phyloP scores from a whole-genome alignment of 2,797 vertebrate species.

The Myotis pilosus region DNA sequence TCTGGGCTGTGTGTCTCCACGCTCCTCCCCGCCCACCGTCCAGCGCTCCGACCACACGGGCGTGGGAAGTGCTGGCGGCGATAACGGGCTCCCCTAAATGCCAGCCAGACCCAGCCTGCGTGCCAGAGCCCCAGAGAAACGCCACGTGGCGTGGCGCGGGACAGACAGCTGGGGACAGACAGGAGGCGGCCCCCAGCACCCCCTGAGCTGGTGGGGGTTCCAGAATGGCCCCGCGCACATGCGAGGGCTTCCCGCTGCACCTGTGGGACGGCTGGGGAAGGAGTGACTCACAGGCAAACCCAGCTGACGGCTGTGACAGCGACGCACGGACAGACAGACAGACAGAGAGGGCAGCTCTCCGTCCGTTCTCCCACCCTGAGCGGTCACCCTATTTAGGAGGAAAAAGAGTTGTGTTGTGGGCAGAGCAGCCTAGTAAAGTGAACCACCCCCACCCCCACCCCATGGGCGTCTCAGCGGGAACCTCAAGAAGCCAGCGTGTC shows the following conservation, averaged over 20 bases:
- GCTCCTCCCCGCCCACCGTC: conserved; percentile 33
- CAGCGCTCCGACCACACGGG: conserved; percentile 64
- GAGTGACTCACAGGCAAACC: not conserved
- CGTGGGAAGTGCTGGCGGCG: conserved; percentile 49
- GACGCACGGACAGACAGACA: fast-evolving
- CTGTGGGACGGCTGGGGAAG: not conserved
- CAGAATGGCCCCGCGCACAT: not conserved
- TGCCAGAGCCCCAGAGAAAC: not conserved
- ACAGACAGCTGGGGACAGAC: not conserved
- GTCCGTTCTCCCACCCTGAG: too few relatives aligned
- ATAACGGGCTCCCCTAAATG: conserved; percentile 60
- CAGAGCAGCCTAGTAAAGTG: not conserved
- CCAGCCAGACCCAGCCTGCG: conserved; percentile 49
- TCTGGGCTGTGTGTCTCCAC: conserved; percentile 59
- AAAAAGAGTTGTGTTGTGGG: too few relatives aligned
- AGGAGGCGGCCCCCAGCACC: not conserved
- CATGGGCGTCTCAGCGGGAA: not conserved
- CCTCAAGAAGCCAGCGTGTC: fast-evolving
- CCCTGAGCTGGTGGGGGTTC: not conserved
- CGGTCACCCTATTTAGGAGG: not conserved
- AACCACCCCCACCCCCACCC: too few relatives aligned
- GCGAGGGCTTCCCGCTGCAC: not conserved
- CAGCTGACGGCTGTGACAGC: not conserved
- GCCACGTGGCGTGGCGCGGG: not conserved
- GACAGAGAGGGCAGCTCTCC: fast-evolving